Evolutionary conservation across 2,888 invertebrate genomes (phyloP).

Genomic region (Pheosia gnoma): DNA sequence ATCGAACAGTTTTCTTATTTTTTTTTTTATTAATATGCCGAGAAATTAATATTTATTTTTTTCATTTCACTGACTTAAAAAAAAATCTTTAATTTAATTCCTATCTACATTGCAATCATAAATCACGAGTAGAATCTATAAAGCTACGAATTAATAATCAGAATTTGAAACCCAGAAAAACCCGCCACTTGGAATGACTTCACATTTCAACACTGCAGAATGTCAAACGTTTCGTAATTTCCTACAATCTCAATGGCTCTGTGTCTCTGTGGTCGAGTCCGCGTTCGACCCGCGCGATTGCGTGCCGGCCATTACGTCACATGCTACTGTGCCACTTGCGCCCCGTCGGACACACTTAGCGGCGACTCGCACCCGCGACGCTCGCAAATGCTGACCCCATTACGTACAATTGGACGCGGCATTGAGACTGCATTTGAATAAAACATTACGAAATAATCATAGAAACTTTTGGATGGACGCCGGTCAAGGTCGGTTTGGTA

Average conservation of each 20-base stretch:
- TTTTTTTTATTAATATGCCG: neutral
- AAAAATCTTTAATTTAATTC: too few species aligned
- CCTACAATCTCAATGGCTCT: slow-evolving; percentile 35
- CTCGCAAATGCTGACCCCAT: slow-evolving; percentile 48
- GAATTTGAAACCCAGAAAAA: too few species aligned
- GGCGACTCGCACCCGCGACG: slow-evolving; percentile 31
- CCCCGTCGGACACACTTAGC: slow-evolving; percentile 34
- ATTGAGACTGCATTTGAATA: slow-evolving; percentile 63
- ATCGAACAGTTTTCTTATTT: too few species aligned
- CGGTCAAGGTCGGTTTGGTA: slow-evolving; percentile 59
- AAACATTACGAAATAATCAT: slow-evolving; percentile 56
- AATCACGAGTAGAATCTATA: too few species aligned
- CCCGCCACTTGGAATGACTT: neutral
- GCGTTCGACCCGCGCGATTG: slow-evolving; percentile 53
- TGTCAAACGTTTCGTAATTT: slow-evolving; percentile 15
- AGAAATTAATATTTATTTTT: too few species aligned
- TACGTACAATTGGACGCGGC: slow-evolving; percentile 52
- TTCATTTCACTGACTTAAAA: too few species aligned
- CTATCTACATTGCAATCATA: too few species aligned
- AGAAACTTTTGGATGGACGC: slow-evolving; percentile 51
- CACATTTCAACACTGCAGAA: neutral
- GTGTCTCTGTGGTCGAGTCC: slow-evolving; percentile 21
- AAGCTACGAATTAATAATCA: too few species aligned
- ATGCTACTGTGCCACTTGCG: slow-evolving; percentile 54
- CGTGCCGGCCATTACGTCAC: slow-evolving; percentile 60